A percentile compares a stretch with the other conserved stretches of the same genome.
Evolutionary conservation across 2,888 invertebrate genomes (phyloP).

Genomic region (Ennomos erosarius): DNA sequence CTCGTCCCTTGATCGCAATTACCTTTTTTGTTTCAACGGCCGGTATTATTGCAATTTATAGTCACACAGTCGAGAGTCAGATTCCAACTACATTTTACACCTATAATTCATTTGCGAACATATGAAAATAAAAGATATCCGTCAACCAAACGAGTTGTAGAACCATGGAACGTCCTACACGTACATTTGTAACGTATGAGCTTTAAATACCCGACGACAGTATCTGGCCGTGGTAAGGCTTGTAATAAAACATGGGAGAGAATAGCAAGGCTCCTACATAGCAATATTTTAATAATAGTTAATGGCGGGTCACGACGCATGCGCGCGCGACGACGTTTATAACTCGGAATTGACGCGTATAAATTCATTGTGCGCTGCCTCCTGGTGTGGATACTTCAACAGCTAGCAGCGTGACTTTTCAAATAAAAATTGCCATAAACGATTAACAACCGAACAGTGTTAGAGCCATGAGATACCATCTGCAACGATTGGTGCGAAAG

Average conservation of each 20-base stretch:
- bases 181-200: constrained; percentile 77
- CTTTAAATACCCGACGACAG: constrained; percentile 81
- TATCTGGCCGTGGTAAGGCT: constrained; percentile 68
- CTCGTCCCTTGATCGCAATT: constrained; percentile 57
- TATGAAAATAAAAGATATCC: constrained; percentile 65
- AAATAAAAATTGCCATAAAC: constrained; percentile 59
- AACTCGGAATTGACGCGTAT: constrained; percentile 78
- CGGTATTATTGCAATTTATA: constrained; percentile 73
- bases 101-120: constrained; percentile 74
- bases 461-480: constrained; percentile 31
- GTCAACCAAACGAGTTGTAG: constrained; percentile 59
- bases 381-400: constrained; percentile 57
- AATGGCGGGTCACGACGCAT: constrained; percentile 78
- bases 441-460: constrained; percentile 51
- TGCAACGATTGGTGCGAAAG: constrained; percentile 33
- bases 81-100: constrained; percentile 73
- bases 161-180: constrained; percentile 66
- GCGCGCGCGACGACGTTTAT: constrained; percentile 78
- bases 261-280: constrained; percentile 77
- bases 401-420: constrained; percentile 57
- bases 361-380: constrained; percentile 71
- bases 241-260: constrained; percentile 81
- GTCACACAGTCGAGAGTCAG: constrained; percentile 62
- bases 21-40: constrained; percentile 57
- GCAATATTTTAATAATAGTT: constrained; percentile 84